These are phyloP conservation scores for Pandemis heparana DNA, from an alignment of 2,888 invertebrate species.

Conservation along the genomic window DNA sequence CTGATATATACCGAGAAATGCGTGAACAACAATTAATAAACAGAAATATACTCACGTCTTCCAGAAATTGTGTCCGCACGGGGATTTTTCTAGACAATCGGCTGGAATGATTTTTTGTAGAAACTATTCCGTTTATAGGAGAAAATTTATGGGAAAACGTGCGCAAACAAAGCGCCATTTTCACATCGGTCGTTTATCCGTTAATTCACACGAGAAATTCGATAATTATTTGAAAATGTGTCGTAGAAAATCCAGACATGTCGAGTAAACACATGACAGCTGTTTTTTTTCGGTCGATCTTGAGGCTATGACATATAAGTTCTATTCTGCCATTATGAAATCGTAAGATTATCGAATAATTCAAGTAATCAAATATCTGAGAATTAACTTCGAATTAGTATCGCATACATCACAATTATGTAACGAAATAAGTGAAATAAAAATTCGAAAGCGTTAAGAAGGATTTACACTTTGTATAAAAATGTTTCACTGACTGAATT, in stretches of 20 bases:
- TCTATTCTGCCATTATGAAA: neutral
- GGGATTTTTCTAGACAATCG: slow-evolving; percentile 82
- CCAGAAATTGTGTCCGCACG: slow-evolving; percentile 78
- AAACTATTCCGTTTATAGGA: slow-evolving; percentile 82
- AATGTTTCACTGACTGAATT: neutral
- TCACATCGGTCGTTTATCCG: slow-evolving; percentile 57
- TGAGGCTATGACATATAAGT: neutral
- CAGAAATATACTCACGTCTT: slow-evolving; percentile 77
- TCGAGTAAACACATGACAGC: slow-evolving; percentile 60
- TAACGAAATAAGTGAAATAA: neutral
- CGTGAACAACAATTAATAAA: slow-evolving; percentile 17
- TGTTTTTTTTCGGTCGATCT: slow-evolving; percentile 46
- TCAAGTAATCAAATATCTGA: too few species aligned
- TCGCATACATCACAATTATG: too few species aligned
- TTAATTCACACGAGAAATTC: slow-evolving; percentile 53
- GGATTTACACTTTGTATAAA: neutral
- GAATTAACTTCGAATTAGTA: too few species aligned
- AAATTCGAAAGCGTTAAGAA: neutral
- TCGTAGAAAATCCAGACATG: slow-evolving; percentile 65
- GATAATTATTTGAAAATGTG: slow-evolving; percentile 61
- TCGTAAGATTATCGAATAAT: neutral
- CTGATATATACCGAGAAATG: neutral
- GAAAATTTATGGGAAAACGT: slow-evolving; percentile 84
- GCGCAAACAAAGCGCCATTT: slow-evolving; percentile 86
- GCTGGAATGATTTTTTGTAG: slow-evolving; percentile 82